Base-by-base conservation (phyloP, 2,797 vertebrate genomes). In the Cuniculus paca region DNA sequence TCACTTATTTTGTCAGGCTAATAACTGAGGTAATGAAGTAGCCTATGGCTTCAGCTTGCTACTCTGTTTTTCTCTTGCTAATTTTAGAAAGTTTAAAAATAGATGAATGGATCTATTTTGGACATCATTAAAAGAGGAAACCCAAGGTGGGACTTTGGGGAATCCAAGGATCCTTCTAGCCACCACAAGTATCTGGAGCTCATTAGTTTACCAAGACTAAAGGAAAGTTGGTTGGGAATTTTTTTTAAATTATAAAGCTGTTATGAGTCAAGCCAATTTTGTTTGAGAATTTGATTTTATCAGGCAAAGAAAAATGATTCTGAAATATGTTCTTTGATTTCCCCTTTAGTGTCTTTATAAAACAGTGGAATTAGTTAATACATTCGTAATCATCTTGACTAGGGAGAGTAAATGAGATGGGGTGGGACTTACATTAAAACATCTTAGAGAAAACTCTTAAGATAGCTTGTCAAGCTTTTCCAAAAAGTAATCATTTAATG, bases 11-110 rank as follows among this genome's bases (percentile, higher is more conserved):
- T 99, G 99, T 99, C 99, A 99, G 98, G 94, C 98, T 99, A 99
- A 99, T 99, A 98, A 98, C 98, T 97, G 98, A 98, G 98, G 98
- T 98, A 99, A 99, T 99, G 99, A 99, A 99, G 98, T 99, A 99
- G 98, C 98, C 98, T 98, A 99, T 99, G 99, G 98, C 99, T 99
- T 99, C 99, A 98, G 98, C 99, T 99, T 99, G 98, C 98, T 98
- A 97, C 98, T 98, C 98, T 98, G 98, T 99, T 99, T 99, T 99
- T 99, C 99, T 97, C 98, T 98, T 97, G 88, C 98, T 99, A 98
- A 99, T 99, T 99, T 99, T 99, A 99, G 99, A 98, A 99, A 98
- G 98, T 98, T 96, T 99, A 99, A 99, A 99, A 99, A 99, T 99
- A 99, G 99, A 92, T 97, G 98, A 97, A 97, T 98, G 98, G 98